Evolutionary conservation across 2,888 invertebrate species (phyloP).

Genomic region (Iphiclides podalirius): DNA sequence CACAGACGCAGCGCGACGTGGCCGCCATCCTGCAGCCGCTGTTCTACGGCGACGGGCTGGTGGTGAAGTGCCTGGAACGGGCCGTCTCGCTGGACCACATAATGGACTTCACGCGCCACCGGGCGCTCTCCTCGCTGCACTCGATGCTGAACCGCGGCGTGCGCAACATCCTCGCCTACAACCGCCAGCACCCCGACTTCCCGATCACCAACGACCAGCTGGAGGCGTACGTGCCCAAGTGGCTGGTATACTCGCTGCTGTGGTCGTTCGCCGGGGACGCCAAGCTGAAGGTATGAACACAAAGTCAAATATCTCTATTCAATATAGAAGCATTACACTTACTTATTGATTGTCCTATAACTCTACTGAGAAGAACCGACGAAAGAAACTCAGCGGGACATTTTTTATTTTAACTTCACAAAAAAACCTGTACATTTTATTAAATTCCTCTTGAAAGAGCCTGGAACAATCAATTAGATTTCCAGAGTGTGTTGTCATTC

Average conservation of each 20-base stretch:
- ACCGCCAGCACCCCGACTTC: slow-evolving; percentile 96
- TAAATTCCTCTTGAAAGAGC: too few species aligned
- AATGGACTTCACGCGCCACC: slow-evolving; percentile 98
- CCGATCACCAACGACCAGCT: slow-evolving; percentile 95
- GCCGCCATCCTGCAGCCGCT: slow-evolving; percentile 91
- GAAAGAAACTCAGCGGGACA: too few species aligned
- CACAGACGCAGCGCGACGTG: slow-evolving; percentile 92
- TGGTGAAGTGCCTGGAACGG: slow-evolving; percentile 94
- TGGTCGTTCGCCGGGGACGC: slow-evolving; percentile 99
- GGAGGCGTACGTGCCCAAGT: slow-evolving; percentile 96
- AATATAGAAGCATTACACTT: too few species aligned
- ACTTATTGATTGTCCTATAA: too few species aligned
- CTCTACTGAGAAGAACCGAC: too few species aligned
- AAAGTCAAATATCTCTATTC: too few species aligned
- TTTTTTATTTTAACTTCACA: not conserved
- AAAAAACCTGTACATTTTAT: not conserved
- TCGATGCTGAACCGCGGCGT: slow-evolving; percentile 98
- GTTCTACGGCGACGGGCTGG: slow-evolving; percentile 95
- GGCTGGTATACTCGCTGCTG: slow-evolving; percentile 94
- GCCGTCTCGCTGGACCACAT: slow-evolving; percentile 96
- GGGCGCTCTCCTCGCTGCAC: slow-evolving; percentile 97
- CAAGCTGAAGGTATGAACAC: slow-evolving; percentile 92
- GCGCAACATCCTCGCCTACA: slow-evolving; percentile 94
- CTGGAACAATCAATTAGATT: too few species aligned
- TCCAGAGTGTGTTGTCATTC: too few species aligned